Evolutionary conservation across 1,140 invertebrate species (phyloP).

Genomic region (Drosophila novamexicana): DNA sequence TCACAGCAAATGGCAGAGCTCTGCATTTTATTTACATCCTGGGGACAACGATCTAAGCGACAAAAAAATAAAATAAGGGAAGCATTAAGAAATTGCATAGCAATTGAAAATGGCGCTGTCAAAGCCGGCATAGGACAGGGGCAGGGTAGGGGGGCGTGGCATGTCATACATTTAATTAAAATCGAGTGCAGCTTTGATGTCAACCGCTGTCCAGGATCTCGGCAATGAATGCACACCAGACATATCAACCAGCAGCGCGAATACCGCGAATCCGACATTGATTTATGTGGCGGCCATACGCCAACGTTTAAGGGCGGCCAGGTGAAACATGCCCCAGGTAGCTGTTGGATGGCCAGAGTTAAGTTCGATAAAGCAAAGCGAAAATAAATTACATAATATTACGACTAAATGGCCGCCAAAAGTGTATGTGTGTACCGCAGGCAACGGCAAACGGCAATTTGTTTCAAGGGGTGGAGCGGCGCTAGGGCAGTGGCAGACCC

Average conservation of each 20-base stretch:
- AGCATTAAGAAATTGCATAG: slow-evolving; percentile 80
- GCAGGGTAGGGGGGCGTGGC: slow-evolving; percentile 3
- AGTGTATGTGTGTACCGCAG: slow-evolving; percentile 35
- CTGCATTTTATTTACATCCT: slow-evolving; percentile 78
- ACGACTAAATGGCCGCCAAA: slow-evolving; percentile 60
- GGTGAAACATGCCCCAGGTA: slow-evolving; percentile 19
- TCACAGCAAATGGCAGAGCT: slow-evolving; percentile 72
- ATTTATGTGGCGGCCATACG: slow-evolving; percentile 33
- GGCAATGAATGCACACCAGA: slow-evolving; percentile 42
- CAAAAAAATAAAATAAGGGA: slow-evolving; percentile 17
- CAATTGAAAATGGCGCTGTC: slow-evolving; percentile 71
- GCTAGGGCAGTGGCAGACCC: not conserved
- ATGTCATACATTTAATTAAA: slow-evolving; percentile 74
- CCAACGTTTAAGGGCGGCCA: not conserved
- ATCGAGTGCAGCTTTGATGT: slow-evolving; percentile 70
- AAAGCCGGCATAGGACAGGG: slow-evolving; percentile 24
- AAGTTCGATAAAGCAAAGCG: slow-evolving; percentile 75
- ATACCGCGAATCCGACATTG: slow-evolving; percentile 34
- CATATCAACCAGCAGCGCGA: slow-evolving; percentile 19
- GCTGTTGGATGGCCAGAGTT: slow-evolving; percentile 23
- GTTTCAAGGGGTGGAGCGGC: slow-evolving; percentile 5
- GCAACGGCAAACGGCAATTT: slow-evolving; percentile 22
- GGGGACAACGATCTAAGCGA: slow-evolving; percentile 38
- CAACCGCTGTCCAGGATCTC: slow-evolving; percentile 26
- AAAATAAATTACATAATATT: slow-evolving; percentile 83